Evolutionary conservation across 37 sponge, comb jelly and placozoan genomes (phyloP), one percentile per base, ranked within the genome.

Genomic region (Ianthella basta): DNA sequence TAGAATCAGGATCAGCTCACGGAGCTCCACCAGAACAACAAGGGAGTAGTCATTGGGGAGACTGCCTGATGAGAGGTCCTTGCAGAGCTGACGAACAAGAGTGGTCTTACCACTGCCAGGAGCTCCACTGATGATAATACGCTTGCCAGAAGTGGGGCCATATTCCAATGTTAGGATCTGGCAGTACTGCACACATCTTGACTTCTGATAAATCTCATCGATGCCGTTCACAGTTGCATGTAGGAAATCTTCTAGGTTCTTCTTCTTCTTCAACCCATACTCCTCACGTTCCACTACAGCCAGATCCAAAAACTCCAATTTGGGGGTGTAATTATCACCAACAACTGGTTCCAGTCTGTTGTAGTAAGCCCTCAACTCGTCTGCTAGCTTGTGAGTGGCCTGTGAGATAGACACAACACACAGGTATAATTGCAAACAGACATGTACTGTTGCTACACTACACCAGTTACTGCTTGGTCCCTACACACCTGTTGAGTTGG

Each of bases 21-120:
- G 73, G 14, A 72, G 73, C 14, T 72, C 40, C 5, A 37, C 30
- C 38, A 72, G 73, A 20, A 72, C 19, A 19, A 72, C 39, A 13
- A 72, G 73, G 37, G 8, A 38, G 30, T 72, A 72, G 73, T 33
- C 73, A 34, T 34, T 34, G 16, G 37, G 13, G 13, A 15, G 39
- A 33, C 5, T 10, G 40, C 36, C 16, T 8, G 73, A 15, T 20
- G 40, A 72, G 36, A 34, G 39, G 12, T 72, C 73, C 19, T 72
- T 72, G 36, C 73, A 34, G 73, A 72, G 37, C 30, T 72, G 32
- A 37, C 73, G 32, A 34, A 40, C 38, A 23, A 72, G 39, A 37
- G 73, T 72, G 20, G 32, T 72, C 73, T 72, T 72, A 8, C 73
- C 73, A 72, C 73, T 37, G 19, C 73, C 73, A 72, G 73, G 73